Conservation (phyloP, 2,797 vertebrate genomes). For the Pampus argenteus region DNA sequence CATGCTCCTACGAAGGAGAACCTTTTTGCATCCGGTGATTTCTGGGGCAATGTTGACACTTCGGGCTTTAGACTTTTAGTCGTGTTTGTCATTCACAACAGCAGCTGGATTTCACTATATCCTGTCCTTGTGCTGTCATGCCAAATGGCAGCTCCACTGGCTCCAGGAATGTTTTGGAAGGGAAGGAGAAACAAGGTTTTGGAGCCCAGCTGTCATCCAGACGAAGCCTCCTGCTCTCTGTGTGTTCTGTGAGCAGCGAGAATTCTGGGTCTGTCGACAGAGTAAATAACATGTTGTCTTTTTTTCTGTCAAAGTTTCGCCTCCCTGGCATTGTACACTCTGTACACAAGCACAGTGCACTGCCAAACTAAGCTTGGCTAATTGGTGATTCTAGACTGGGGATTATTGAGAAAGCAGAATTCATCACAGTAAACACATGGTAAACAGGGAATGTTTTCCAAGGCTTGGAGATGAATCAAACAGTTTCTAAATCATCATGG, state of each 20-base stretch:
- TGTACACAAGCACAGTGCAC: constrained; percentile 48
- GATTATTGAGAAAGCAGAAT: constrained; percentile 64
- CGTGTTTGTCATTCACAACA: neutral
- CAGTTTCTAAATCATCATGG: constrained; percentile 15
- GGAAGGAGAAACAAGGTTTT: constrained; percentile 35
- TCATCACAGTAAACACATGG: constrained; percentile 63
- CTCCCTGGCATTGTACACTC: constrained; percentile 39
- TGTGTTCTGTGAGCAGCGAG: constrained; percentile 46
- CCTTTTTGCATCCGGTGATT: neutral
- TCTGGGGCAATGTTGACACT: neutral
- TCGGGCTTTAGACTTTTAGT: constrained; percentile 1
- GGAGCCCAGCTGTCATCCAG: constrained; percentile 57
- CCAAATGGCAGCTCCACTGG: constrained; percentile 34
- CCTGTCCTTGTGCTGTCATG: constrained; percentile 25
- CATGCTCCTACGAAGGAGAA: too few relatives aligned
- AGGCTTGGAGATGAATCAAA: constrained; percentile 41
- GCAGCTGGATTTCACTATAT: constrained; percentile 29
- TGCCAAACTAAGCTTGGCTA: constrained; percentile 67
- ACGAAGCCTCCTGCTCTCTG: constrained; percentile 54
- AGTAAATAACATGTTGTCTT: constrained; percentile 68
- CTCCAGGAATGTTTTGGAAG: constrained; percentile 57
- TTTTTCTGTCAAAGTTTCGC: constrained; percentile 59
- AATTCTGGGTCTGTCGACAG: constrained; percentile 56
- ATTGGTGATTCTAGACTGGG: constrained; percentile 64
- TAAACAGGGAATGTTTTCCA: constrained; percentile 54